phyloP scores from a whole-genome alignment of 2,797 vertebrate species.

The Pachyuromys duprasi region DNA sequence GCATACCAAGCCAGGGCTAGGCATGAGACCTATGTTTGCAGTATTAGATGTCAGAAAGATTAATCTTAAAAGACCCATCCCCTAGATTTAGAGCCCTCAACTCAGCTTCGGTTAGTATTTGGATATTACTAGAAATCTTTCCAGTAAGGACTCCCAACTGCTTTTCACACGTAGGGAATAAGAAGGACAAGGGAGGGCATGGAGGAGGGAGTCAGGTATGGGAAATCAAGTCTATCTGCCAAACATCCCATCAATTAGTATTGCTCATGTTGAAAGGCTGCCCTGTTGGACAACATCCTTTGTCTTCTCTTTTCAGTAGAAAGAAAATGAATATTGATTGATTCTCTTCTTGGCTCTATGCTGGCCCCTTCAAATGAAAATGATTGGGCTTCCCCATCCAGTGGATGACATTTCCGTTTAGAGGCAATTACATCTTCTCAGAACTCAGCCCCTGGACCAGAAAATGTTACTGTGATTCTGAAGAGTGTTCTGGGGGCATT shows the following conservation, averaged over 20 bases:
- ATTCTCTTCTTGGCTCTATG: conserved; percentile 71
- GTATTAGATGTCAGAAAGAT: not conserved
- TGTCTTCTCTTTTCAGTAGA: conserved; percentile 74
- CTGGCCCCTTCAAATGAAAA: conserved; percentile 56
- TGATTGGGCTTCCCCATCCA: conserved; percentile 52
- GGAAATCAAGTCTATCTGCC: conserved; percentile 54
- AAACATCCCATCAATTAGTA: conserved; percentile 59
- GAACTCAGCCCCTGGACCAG: conserved; percentile 6
- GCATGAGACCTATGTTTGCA: not conserved
- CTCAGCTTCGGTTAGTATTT: not conserved
- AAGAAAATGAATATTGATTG: conserved; percentile 79
- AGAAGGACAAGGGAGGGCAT: not conserved
- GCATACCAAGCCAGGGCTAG: not conserved
- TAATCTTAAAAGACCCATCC: not conserved
- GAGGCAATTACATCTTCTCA: conserved; percentile 47
- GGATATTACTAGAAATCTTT: not conserved
- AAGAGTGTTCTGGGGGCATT: not conserved
- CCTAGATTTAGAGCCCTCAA: not conserved
- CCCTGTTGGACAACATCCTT: conserved; percentile 62
- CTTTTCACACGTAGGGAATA: not conserved
- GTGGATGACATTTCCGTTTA: conserved; percentile 15
- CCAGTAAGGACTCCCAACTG: not conserved
- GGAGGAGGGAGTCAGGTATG: conserved; percentile 31
- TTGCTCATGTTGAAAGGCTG: conserved; percentile 47
- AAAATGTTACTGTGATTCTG: not conserved